Evolutionary conservation across 2,113 vertebrate genomes (phyloP).

Genomic region (Zeus faber): DNA sequence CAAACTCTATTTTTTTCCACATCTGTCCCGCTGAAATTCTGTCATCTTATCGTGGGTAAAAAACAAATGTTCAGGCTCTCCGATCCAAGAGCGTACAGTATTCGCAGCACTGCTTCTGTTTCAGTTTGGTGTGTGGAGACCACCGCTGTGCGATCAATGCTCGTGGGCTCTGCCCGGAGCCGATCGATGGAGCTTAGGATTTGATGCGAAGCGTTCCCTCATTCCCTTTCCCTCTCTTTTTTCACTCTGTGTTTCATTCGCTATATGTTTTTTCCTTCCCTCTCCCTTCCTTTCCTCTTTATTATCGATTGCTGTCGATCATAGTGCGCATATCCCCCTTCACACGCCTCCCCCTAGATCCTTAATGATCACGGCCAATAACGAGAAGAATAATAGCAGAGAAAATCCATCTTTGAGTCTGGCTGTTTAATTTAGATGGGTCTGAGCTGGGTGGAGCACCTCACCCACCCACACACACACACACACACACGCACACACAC

Average conservation of each 20-base stretch:
- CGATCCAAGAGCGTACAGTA: too few relatives aligned
- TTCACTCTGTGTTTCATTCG: slow-evolving; percentile 23
- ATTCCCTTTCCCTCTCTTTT: background rate
- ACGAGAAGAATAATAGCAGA: background rate
- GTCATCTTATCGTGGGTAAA: too few relatives aligned
- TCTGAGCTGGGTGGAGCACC: background rate
- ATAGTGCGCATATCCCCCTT: slow-evolving; percentile 42
- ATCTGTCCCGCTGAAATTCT: too few relatives aligned
- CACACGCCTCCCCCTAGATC: slow-evolving; percentile 21
- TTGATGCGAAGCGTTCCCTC: slow-evolving; percentile 52
- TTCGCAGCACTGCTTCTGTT: too few relatives aligned
- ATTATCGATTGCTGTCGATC: slow-evolving; percentile 45
- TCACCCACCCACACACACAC: background rate
- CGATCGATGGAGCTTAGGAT: slow-evolving; percentile 66
- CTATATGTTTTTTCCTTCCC: slow-evolving; percentile 16
- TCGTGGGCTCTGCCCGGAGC: slow-evolving; percentile 60
- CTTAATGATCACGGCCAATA: slow-evolving; percentile 33
- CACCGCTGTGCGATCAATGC: slow-evolving; percentile 68
- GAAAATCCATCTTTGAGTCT: slow-evolving; percentile 19
- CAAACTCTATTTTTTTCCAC: too few relatives aligned
- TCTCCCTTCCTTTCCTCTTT: slow-evolving; percentile 33
- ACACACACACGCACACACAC: background rate
- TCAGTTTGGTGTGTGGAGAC: too few relatives aligned
- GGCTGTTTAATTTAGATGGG: slow-evolving; percentile 13
- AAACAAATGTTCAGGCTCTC: too few relatives aligned